Conservation (phyloP, 2,888 invertebrate species). For the Furcula furcula region DNA sequence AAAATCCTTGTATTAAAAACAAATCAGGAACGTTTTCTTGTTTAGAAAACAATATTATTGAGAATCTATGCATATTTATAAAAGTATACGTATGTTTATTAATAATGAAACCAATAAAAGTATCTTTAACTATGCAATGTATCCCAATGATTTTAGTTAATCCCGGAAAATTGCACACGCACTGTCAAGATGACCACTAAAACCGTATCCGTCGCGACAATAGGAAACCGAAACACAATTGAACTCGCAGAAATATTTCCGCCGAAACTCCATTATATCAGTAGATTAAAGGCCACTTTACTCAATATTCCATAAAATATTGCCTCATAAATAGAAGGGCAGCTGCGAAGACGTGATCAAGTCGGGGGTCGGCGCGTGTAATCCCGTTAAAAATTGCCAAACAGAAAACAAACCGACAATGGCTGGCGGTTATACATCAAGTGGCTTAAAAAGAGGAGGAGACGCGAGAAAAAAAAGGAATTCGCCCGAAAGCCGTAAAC, state of each 20-base stretch:
- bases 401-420: slow-evolving; percentile 75
- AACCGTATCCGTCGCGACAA: slow-evolving; percentile 49
- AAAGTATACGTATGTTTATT: too few species aligned
- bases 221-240: slow-evolving; percentile 68
- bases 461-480: slow-evolving; percentile 45
- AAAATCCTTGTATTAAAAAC: too few species aligned
- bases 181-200: slow-evolving; percentile 43
- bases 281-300: slow-evolving; percentile 80
- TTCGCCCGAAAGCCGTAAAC: slow-evolving; percentile 52
- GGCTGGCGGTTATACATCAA: slow-evolving; percentile 66
- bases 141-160: neutral
- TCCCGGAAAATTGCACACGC: slow-evolving; percentile 7
- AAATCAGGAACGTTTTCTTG: too few species aligned
- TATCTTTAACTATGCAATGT: neutral
- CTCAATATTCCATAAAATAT: slow-evolving; percentile 81
- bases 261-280: slow-evolving; percentile 72
- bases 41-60: too few species aligned
- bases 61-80: too few species aligned
- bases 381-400: slow-evolving; percentile 81
- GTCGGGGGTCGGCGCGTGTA: slow-evolving; percentile 53
- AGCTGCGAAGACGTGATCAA: slow-evolving; percentile 74
- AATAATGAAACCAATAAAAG: neutral
- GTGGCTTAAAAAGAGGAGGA: slow-evolving; percentile 59
- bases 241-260: slow-evolving; percentile 48
- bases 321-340: slow-evolving; percentile 75